Base-by-base conservation (phyloP, 1,140 invertebrate genomes). In the Sweltsa coloradensis region DNA sequence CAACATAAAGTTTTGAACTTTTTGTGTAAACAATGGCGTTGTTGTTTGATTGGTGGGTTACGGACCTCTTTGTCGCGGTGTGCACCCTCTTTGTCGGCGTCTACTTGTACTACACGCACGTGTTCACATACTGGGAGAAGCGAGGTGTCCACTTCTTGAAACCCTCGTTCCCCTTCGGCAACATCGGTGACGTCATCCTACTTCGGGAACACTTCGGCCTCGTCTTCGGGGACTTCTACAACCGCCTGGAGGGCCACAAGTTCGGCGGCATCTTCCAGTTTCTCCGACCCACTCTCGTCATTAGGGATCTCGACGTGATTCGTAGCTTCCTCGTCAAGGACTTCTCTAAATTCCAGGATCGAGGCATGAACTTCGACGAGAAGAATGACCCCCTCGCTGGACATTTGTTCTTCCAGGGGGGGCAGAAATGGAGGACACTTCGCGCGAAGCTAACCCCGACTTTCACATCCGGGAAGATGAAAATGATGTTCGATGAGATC, bases 281-380 rank as follows among this genome's bases (percentile, higher is more conserved):
- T 9, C 6, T n/a, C 0, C 21, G 4, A 6, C 64, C 59, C 2
- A 57, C 57, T 56, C 49, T 66, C 18, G 46, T 62, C 0, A 53
- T 63, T 34, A 56, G 58, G 50, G 66, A 70, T 55, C 64, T 63
- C 18, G 64, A 75, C 26, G 53, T 78, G 26, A 70, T 75, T 3
- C 72, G 75, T 34, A 61, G 64, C 25, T 65, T 80, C 5, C 56
- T 78, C 36, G 66, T 77, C 9, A 75, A 72, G 56, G 73, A 80
- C 57, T 78, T 74, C 51, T 61, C 66, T 37, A 62, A 71, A 56
- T 78, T 76, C 49, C 64, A 70, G 51, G 69, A 74, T 26, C 67
- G 73, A 18, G 68, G 71, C 1, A 60, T 71, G 41, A 72, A 68
- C 49, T 63, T 65, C 26, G 69, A 74, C 42, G 66, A 70, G 16